Conservation (phyloP, 2,113 vertebrate genomes). For the Meleagris gallopavo region DNA sequence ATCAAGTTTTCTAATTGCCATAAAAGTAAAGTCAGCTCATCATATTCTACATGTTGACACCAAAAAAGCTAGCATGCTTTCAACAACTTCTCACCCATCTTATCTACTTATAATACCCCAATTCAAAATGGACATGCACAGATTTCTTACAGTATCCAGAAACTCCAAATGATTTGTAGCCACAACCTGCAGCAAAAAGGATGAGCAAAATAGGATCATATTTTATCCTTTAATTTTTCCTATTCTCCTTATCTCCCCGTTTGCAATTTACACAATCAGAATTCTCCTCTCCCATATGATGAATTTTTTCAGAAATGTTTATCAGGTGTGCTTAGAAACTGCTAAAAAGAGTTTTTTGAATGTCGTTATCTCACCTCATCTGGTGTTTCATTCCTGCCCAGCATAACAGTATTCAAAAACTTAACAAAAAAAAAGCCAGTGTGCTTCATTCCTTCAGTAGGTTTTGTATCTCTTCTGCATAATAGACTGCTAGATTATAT, state of each 20-base stretch:
- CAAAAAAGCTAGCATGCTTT: background rate
- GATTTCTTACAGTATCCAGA: background rate
- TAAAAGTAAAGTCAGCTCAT: background rate
- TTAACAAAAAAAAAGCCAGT: background rate
- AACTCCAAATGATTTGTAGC: background rate
- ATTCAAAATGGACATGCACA: background rate
- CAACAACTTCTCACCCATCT: background rate
- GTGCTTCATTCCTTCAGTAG: background rate
- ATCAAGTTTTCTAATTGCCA: background rate
- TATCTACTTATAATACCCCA: background rate
- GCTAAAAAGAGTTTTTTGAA: background rate
- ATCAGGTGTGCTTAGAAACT: background rate
- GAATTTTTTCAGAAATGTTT: background rate
- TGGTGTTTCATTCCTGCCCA: background rate
- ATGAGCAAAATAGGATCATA: background rate
- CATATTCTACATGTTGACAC: background rate
- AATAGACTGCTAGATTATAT: background rate
- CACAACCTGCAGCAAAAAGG: background rate
- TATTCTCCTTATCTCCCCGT: background rate
- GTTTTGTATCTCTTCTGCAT: background rate
- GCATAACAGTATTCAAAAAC: background rate
- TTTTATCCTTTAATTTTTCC: background rate
- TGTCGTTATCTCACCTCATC: background rate
- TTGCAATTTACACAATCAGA: background rate
- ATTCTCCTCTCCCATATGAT: background rate